These are phyloP conservation scores for Drosophila lacteicornis DNA, from an alignment of 1,140 invertebrate genomes.

Conservation along the genomic window DNA sequence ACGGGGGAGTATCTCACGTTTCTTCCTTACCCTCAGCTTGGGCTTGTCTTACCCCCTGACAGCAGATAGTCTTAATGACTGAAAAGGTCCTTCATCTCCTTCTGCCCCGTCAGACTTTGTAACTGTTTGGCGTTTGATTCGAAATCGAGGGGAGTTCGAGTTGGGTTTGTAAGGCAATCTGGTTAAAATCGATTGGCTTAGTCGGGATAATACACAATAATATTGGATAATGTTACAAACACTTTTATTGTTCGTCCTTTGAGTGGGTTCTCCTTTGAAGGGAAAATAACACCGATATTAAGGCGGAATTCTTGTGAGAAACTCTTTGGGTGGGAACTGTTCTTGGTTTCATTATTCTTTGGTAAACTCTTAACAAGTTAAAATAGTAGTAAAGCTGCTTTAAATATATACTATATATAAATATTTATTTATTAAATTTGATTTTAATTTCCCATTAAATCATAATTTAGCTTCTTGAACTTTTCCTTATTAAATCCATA, in stretches of 20 bases:
- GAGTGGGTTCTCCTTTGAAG: background rate
- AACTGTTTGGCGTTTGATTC: slow-evolving; percentile 51
- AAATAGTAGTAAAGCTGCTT: background rate
- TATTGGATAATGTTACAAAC: slow-evolving; percentile 53
- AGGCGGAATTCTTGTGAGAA: background rate
- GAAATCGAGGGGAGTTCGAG: slow-evolving; percentile 5
- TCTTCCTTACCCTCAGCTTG: slow-evolving; percentile 59
- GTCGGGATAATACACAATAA: slow-evolving; percentile 37
- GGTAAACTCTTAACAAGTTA: too few relatives aligned
- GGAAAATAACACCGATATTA: too few relatives aligned
- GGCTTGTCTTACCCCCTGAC: slow-evolving; percentile 63
- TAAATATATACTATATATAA: too few relatives aligned
- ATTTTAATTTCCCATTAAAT: background rate
- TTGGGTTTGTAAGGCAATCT: slow-evolving; percentile 11
- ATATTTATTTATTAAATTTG: too few relatives aligned
- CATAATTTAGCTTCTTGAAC: too few relatives aligned
- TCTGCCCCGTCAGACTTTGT: slow-evolving; percentile 46
- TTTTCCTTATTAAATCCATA: background rate
- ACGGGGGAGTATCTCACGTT: slow-evolving; percentile 58
- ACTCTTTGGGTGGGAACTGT: background rate
- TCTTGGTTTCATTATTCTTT: background rate
- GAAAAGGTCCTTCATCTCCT: slow-evolving; percentile 27
- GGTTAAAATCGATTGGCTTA: slow-evolving; percentile 38
- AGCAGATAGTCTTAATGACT: slow-evolving; percentile 57
- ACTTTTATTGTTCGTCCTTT: slow-evolving; percentile 36